phyloP scores from a whole-genome alignment of 2,888 invertebrate species.

The Tortrix viridana region DNA sequence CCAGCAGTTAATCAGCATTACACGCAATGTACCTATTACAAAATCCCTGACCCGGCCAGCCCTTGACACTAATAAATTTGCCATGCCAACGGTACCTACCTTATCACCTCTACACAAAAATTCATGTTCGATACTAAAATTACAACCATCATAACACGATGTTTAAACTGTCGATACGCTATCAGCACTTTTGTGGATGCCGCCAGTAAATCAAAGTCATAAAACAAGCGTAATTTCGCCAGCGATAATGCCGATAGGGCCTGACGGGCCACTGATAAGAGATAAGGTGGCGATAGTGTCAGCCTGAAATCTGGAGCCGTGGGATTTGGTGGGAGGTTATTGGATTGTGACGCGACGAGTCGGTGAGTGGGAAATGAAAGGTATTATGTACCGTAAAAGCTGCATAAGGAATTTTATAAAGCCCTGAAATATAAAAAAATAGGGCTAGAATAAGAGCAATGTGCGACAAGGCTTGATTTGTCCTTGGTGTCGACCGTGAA shows the following conservation, averaged over 20 bases:
- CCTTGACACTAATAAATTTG: not conserved
- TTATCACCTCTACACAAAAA: constrained; percentile 61
- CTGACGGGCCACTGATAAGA: constrained; percentile 59
- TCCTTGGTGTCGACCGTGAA: no score
- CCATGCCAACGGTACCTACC: constrained; percentile 32
- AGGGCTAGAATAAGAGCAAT: no score
- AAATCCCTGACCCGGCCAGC: no score
- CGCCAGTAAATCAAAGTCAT: constrained; percentile 81
- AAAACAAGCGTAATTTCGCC: constrained; percentile 82
- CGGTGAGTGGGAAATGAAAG: no score
- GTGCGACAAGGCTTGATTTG: no score
- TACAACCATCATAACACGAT: constrained; percentile 79
- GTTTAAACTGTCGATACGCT: constrained; percentile 71
- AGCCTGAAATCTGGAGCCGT: constrained; percentile 79
- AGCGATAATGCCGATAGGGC: constrained; percentile 71
- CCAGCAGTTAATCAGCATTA: no score
- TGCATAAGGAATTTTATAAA: no score
- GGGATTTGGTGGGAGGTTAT: constrained; percentile 75
- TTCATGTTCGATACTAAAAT: constrained; percentile 82
- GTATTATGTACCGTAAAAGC: no score
- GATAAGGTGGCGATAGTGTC: constrained; percentile 74
- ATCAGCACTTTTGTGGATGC: constrained; percentile 73
- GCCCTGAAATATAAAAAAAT: no score
- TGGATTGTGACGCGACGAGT: constrained; percentile 52
- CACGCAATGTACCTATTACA: no score